phyloP scores from a whole-genome alignment of 2,113 vertebrate genomes.

The Prunella fulvescens region DNA sequence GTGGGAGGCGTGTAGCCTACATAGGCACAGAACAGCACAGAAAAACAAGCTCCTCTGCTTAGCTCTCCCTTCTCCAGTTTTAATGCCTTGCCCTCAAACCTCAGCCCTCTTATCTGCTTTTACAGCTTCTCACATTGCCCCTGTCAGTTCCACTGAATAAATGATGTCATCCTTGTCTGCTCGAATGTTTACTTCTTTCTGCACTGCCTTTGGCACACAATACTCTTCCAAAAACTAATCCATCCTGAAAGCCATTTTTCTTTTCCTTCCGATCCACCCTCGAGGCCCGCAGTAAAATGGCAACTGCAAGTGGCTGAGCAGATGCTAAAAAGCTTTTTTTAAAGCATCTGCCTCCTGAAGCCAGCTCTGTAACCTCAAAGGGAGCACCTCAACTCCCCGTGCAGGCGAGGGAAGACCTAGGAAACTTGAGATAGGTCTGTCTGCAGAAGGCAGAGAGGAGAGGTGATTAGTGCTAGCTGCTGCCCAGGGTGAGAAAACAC shows the following conservation, averaged over 20 bases:
- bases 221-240: constrained; percentile 50
- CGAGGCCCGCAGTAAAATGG: not conserved
- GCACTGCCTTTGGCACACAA: constrained; percentile 27
- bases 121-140: constrained; percentile 51
- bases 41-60: not conserved
- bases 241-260: constrained; percentile 54
- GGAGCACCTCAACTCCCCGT: not conserved
- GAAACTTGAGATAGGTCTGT: not conserved
- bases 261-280: not conserved
- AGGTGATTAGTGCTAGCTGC: not conserved
- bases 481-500: not conserved
- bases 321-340: constrained; percentile 2
- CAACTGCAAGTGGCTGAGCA: constrained; percentile 30
- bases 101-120: constrained; percentile 47
- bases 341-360: not conserved
- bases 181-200: constrained; percentile 44
- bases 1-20: accelerated
- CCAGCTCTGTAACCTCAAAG: not conserved
- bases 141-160: constrained; percentile 50
- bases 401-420: not conserved
- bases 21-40: not conserved
- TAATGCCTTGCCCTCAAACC: constrained; percentile 28
- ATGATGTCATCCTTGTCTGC: constrained; percentile 53
- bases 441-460: not conserved
- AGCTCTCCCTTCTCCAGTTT: not conserved